A percentile compares a stretch with the other conserved stretches of the same genome.
Conservation (phyloP, 2,113 vertebrate genomes). For the Spea multiplicata region DNA sequence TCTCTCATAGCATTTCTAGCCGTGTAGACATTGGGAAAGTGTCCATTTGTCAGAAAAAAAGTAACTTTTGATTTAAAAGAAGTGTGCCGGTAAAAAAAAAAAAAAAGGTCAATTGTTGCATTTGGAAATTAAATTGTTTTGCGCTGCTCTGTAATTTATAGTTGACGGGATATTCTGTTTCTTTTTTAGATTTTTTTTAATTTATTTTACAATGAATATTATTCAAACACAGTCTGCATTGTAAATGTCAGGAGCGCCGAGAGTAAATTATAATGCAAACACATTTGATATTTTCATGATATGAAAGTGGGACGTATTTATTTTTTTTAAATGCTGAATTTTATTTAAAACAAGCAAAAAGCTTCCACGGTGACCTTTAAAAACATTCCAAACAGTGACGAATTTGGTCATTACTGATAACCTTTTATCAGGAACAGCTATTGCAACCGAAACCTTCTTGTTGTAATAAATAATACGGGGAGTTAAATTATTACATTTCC, state of each 20-base stretch:
- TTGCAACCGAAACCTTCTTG: slow-evolving; percentile 58
- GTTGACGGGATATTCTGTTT: slow-evolving; percentile 50
- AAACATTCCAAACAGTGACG: slow-evolving; percentile 75
- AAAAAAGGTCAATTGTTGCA: slow-evolving; percentile 46
- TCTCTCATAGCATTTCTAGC: too few species aligned
- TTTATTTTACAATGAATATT: slow-evolving; percentile 68
- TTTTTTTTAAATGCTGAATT: slow-evolving; percentile 75
- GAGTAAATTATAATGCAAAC: slow-evolving; percentile 79
- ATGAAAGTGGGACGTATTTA: slow-evolving; percentile 75
- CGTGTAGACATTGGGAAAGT: too few species aligned
- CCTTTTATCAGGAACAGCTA: slow-evolving; percentile 68
- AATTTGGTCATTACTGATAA: slow-evolving; percentile 82
- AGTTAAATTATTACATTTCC: slow-evolving; percentile 2
- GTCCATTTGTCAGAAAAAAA: background rate
- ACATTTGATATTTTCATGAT: slow-evolving; percentile 82
- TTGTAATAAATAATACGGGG: slow-evolving; percentile 52
- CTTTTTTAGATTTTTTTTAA: slow-evolving; percentile 50
- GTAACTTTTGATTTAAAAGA: slow-evolving; percentile 7
- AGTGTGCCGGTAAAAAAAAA: slow-evolving; percentile 44
- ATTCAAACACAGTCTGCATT: slow-evolving; percentile 73
- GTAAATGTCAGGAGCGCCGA: slow-evolving; percentile 77
- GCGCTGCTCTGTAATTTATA: slow-evolving; percentile 45
- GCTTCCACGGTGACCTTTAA: slow-evolving; percentile 73
- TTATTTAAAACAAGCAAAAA: slow-evolving; percentile 77
- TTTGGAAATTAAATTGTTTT: slow-evolving; percentile 42